These are phyloP conservation scores for Planiliza haematocheilus DNA, from an alignment of 2,113 vertebrate genomes.

Conservation along the genomic window DNA sequence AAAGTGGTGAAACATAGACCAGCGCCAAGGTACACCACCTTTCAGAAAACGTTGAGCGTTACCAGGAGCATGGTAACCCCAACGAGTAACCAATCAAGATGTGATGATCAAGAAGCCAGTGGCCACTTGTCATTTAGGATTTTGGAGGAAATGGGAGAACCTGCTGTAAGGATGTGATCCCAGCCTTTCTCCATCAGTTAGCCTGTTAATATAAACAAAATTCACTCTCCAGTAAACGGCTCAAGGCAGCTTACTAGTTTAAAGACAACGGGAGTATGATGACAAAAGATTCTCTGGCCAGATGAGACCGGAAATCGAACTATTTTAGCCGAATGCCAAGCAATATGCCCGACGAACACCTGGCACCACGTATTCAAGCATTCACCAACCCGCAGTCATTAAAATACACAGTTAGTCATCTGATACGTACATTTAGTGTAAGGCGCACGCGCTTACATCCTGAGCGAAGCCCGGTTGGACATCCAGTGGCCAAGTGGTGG, in stretches of 20 bases:
- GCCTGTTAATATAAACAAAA: not conserved
- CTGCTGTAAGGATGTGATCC: not conserved
- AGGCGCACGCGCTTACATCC: slow-evolving; percentile 20
- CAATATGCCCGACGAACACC: not conserved
- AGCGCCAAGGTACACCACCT: not conserved
- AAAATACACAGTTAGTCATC: slow-evolving; percentile 28
- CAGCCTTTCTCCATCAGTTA: too few relatives aligned
- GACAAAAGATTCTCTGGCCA: not conserved
- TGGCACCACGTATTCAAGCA: not conserved
- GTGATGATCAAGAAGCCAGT: not conserved
- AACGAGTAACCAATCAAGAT: too few relatives aligned
- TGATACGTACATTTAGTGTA: not conserved
- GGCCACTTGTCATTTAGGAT: not conserved
- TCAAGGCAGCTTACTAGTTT: not conserved
- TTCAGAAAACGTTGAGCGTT: too few relatives aligned
- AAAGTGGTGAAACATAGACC: not conserved
- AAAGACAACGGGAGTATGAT: too few relatives aligned
- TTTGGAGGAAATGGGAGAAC: not conserved
- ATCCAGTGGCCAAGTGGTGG: slow-evolving; percentile 64
- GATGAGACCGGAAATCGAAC: not conserved
- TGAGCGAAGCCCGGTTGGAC: slow-evolving; percentile 37
- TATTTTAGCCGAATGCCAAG: not conserved
- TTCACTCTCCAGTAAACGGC: not conserved
- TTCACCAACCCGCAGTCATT: not conserved
- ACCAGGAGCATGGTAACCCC: too few relatives aligned